Conservation (phyloP, 1,140 invertebrate species). For the Pseudachorutes palmiensis region DNA sequence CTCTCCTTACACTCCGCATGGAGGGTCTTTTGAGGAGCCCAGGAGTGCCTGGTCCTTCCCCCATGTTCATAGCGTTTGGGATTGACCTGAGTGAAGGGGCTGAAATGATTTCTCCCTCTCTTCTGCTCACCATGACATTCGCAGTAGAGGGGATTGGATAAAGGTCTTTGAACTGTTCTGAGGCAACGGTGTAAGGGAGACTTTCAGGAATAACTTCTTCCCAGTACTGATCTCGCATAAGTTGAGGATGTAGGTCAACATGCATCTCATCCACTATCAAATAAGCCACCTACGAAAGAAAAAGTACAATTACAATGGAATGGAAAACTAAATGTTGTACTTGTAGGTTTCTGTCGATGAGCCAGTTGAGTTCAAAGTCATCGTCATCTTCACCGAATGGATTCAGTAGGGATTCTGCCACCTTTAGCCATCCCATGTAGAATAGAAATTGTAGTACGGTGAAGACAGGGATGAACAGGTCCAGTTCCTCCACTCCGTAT, state of each 20-base stretch:
- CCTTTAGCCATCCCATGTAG: slow-evolving; percentile 46
- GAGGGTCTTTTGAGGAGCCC: background rate
- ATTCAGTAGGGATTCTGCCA: slow-evolving; percentile 45
- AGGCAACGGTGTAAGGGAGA: slow-evolving; percentile 71
- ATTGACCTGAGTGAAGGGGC: slow-evolving; percentile 3
- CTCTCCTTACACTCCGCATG: background rate
- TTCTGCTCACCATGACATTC: slow-evolving; percentile 62
- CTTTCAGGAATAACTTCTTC: slow-evolving; percentile 75
- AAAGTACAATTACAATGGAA: background rate
- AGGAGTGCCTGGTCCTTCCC: background rate
- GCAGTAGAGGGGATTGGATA: slow-evolving; percentile 74
- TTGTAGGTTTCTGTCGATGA: slow-evolving; percentile 39
- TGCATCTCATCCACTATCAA: slow-evolving; percentile 91
- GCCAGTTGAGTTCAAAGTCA: slow-evolving; percentile 45
- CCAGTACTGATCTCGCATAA: slow-evolving; percentile 81
- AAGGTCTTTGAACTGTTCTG: slow-evolving; percentile 65
- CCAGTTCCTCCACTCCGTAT: slow-evolving; percentile 11
- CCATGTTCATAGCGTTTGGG: background rate
- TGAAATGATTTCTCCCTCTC: slow-evolving; percentile 39
- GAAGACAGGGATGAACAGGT: slow-evolving; percentile 42
- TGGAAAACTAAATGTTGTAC: slow-evolving; percentile 6
- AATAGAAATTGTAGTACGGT: slow-evolving; percentile 51
- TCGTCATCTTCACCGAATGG: slow-evolving; percentile 51
- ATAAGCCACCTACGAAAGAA: slow-evolving; percentile 61
- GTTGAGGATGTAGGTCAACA: slow-evolving; percentile 68